Base-by-base conservation (phyloP, 2,797 vertebrate species). In the Lepidocolaptes lacrymiger region DNA sequence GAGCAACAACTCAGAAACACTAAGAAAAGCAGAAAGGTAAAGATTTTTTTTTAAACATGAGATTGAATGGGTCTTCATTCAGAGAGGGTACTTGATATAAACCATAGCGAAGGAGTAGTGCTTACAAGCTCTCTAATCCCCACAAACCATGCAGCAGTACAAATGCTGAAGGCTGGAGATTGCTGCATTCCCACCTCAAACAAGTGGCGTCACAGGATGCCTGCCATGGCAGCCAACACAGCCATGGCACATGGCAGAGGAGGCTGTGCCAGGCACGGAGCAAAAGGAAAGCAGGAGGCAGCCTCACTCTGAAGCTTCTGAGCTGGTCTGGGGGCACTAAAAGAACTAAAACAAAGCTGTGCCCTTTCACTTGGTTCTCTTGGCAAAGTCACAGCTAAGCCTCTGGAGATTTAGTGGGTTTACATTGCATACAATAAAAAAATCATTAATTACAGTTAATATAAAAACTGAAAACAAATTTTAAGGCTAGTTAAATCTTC, bases 401-500 rank as follows among this genome's bases (percentile, higher is more conserved):
- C 69, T 59, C 88, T 77, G 58, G 82, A 93, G 55, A 74, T 75
- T 95, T 93, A 76, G 43, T 95, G 37, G 43, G 23, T 87, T 87
- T 85, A 44, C 44, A 89, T 85, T 81, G 52, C 62, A 81, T 80
- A 11, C 85, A 89, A 96, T 95, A 95, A 93, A 95, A 88, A 80
- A 78, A 41, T 93, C 43, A 96, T 96, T 93, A 96, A 96, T 93
- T 94, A 89, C 54, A 37, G 85, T 89, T 95, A 75, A 84, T 92
- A 81, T 62, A 75, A 78, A 94, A 91, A 88, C 61, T 83, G 77
- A 93, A 88, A 91, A 89, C 48, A 94, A 86, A 92, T 95, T 84
- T 94, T 95, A 96, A 89, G 74, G 80, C 54, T 90, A 93, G 91
- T 91, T 89, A 96, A 92, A 91, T 91, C 86, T 83, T 96, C 46